Evolutionary conservation across 2,113 vertebrate species (phyloP).

Genomic region (Murina feae): DNA sequence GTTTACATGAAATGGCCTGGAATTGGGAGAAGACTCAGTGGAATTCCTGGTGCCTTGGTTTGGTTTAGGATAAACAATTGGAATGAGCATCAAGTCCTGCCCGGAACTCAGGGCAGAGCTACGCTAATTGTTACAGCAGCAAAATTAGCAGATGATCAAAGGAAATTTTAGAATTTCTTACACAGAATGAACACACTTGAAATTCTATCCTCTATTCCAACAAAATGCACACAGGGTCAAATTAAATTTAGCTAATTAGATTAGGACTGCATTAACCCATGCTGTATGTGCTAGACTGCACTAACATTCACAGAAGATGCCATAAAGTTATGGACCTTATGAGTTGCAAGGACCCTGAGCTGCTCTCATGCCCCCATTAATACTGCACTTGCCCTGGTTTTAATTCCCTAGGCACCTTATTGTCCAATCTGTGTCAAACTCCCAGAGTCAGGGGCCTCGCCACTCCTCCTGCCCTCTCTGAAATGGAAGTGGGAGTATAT

Average conservation of each 20-base stretch:
- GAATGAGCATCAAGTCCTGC: slow-evolving; percentile 38
- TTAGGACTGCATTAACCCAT: slow-evolving; percentile 18
- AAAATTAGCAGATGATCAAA: slow-evolving; percentile 59
- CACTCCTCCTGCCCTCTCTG: neutral
- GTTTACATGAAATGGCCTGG: neutral
- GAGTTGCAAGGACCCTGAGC: neutral
- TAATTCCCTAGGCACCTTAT: no score
- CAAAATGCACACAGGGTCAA: neutral
- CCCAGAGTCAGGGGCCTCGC: neutral
- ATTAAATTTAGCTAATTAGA: slow-evolving; percentile 53
- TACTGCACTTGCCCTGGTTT: no score
- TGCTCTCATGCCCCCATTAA: neutral
- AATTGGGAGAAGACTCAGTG: neutral
- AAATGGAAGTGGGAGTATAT: no score
- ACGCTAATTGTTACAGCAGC: slow-evolving; percentile 20
- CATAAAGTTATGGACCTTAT: neutral
- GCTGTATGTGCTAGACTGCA: neutral
- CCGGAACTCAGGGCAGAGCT: neutral
- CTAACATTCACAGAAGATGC: neutral
- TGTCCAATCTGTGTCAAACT: neutral
- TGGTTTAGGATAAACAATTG: slow-evolving; percentile 56
- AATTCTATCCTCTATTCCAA: slow-evolving; percentile 27
- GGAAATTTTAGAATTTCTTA: slow-evolving; percentile 8
- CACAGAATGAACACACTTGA: slow-evolving; percentile 9
- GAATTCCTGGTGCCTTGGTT: slow-evolving; percentile 4